A percentile compares a stretch with the other conserved stretches of the same genome.
Conservation (phyloP, 2,797 vertebrate genomes). For the Protosalanx chinensis region DNA sequence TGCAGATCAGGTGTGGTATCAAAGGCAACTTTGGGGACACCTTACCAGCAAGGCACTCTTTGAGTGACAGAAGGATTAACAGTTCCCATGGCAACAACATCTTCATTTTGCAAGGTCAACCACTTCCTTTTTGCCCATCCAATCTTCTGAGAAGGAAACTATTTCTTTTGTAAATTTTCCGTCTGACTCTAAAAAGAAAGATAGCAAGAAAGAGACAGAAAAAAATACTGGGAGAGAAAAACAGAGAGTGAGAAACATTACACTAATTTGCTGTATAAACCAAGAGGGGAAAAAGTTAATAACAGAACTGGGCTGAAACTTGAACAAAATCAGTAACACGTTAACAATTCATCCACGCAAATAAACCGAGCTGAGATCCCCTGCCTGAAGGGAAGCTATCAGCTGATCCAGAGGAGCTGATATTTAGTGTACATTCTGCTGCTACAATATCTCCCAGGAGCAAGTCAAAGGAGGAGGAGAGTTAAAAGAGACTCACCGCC, state of each 20-base stretch:
- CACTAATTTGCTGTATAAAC: conserved; percentile 23
- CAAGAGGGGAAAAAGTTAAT: conserved; percentile 20
- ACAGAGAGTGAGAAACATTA: conserved; percentile 23
- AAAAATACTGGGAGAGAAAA: conserved; percentile 18
- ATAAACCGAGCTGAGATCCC: conserved; percentile 58
- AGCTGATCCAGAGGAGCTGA: conserved; percentile 57
- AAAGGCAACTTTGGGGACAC: conserved; percentile 69
- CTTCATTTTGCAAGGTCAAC: conserved; percentile 90
- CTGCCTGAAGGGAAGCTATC: conserved; percentile 49
- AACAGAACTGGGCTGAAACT: conserved; percentile 36
- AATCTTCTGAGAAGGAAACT: conserved; percentile 64
- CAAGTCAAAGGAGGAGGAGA: conserved; percentile 22
- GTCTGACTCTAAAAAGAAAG: conserved; percentile 62
- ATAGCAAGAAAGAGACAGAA: conserved; percentile 34
- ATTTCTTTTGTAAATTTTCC: conserved; percentile 63
- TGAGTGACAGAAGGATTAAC: conserved; percentile 89
- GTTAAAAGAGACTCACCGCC: conserved; percentile 31
- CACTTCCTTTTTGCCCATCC: conserved; percentile 71
- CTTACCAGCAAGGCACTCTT: conserved; percentile 84
- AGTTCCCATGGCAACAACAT: conserved; percentile 95
- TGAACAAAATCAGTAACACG: conserved; percentile 54
- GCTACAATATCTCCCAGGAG: conserved; percentile 51
- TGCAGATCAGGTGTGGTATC: conserved; percentile 77
- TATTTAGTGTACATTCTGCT: conserved; percentile 56
- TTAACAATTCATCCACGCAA: conserved; percentile 72